Percentiles rank a stretch among this genome's conserved stretches.
phyloP scores from a whole-genome alignment of 2,113 vertebrate species.

The Hypomesus transpacificus region DNA sequence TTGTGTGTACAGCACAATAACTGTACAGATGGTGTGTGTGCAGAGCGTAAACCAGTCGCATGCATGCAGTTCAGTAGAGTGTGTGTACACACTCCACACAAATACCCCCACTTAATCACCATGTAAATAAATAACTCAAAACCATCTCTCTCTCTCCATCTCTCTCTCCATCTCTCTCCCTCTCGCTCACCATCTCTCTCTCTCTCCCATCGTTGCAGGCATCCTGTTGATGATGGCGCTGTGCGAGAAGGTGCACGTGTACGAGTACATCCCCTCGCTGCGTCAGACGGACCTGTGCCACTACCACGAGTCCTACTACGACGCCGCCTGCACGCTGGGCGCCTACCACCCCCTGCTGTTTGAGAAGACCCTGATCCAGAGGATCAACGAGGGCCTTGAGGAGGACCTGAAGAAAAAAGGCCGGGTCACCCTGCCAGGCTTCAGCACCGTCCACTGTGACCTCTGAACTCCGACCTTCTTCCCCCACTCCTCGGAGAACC shows the following conservation, averaged over 20 bases:
- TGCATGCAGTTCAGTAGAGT: too few relatives aligned
- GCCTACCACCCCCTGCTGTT: conserved; percentile 95
- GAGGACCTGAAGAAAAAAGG: conserved; percentile 84
- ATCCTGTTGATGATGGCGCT: conserved; percentile 97
- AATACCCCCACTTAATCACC: too few relatives aligned
- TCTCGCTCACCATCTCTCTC: too few relatives aligned
- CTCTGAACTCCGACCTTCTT: conserved; percentile 39
- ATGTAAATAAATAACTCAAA: not conserved
- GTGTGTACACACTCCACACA: too few relatives aligned
- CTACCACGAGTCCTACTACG: conserved; percentile 93
- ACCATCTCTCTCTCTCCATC: too few relatives aligned
- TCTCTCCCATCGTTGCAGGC: conserved; percentile 67
- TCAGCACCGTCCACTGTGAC: conserved; percentile 80
- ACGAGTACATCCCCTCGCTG: conserved; percentile 93
- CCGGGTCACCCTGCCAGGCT: conserved; percentile 87
- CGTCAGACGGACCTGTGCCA: conserved; percentile 95
- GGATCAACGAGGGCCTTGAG: conserved; percentile 82
- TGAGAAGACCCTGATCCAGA: conserved; percentile 91
- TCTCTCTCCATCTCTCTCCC: not conserved
- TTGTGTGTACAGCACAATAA: too few relatives aligned
- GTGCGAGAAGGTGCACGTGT: conserved; percentile 88
- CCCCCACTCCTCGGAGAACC: not conserved
- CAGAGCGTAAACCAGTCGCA: too few relatives aligned
- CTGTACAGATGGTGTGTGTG: too few relatives aligned
- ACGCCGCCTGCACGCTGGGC: conserved; percentile 91